Evolutionary conservation across 2,113 vertebrate species (phyloP).

Genomic region (Oryzias javanicus): DNA sequence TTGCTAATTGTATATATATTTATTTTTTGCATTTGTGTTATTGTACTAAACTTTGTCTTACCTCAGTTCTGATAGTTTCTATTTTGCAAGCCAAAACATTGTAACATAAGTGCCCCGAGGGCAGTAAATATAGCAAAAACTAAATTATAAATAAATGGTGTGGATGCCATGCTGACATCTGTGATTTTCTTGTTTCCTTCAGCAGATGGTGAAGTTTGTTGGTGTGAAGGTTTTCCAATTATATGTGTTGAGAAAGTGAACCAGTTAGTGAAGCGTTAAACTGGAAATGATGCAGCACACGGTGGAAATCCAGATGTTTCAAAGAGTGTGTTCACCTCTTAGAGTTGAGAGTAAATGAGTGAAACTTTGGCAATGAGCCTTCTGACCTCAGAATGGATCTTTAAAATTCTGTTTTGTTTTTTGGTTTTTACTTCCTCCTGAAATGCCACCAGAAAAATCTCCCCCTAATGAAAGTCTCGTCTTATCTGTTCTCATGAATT

Average conservation of each 20-base stretch:
- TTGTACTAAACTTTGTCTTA: too few relatives aligned
- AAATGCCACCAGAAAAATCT: constrained; percentile 40
- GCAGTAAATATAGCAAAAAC: not conserved
- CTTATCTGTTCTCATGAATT: constrained; percentile 74
- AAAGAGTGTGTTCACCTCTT: not conserved
- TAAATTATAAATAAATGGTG: not conserved
- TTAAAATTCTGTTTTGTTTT: constrained; percentile 26
- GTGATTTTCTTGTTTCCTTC: constrained; percentile 1
- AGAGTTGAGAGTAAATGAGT: not conserved
- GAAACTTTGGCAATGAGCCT: not conserved
- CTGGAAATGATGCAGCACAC: not conserved
- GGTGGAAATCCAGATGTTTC: not conserved
- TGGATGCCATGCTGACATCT: not conserved
- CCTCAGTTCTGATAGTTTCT: too few relatives aligned
- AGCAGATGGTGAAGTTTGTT: not conserved
- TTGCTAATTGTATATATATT: too few relatives aligned
- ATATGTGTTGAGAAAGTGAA: not conserved
- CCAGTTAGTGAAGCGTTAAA: not conserved
- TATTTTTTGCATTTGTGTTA: too few relatives aligned
- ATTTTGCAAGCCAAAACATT: too few relatives aligned
- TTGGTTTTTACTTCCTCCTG: constrained; percentile 17
- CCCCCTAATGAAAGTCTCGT: constrained; percentile 47
- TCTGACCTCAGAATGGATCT: constrained; percentile 29
- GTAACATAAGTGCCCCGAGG: too few relatives aligned
- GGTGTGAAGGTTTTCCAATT: not conserved